Percentiles rank a stretch among this genome's conserved stretches.
Conservation (phyloP, 2,797 vertebrate genomes). For the Myotis myotis region DNA sequence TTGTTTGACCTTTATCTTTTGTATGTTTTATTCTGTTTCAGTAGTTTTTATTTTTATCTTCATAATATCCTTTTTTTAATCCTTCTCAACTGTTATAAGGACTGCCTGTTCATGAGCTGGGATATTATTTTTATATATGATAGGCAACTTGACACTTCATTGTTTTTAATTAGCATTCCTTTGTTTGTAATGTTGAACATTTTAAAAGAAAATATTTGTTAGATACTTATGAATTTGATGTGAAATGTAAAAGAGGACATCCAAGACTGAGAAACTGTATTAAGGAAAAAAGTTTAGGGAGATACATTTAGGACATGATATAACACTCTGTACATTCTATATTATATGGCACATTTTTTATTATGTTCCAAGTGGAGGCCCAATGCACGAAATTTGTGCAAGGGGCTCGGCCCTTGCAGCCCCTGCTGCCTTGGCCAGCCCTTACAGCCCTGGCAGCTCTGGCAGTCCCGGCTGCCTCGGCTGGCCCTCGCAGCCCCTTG, state of each 20-base stretch:
- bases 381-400: too few species aligned
- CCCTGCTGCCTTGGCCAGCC: too few species aligned
- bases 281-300: background rate
- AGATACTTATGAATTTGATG: background rate
- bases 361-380: background rate
- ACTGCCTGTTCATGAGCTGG: background rate
- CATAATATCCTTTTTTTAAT: background rate
- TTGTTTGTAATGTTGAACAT: background rate
- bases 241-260: background rate
- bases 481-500: too few species aligned
- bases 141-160: background rate
- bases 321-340: background rate
- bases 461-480: too few species aligned
- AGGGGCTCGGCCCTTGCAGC: too few species aligned
- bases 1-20: background rate
- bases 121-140: background rate
- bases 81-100: background rate
- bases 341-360: background rate
- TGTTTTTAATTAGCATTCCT: background rate
- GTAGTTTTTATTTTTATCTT: background rate
- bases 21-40: background rate
- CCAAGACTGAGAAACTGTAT: background rate
- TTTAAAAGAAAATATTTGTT: background rate
- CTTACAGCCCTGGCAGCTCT: too few species aligned
- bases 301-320: slow-evolving; percentile 38